Conservation (phyloP, 2,113 vertebrate species). For the Orycteropus afer region DNA sequence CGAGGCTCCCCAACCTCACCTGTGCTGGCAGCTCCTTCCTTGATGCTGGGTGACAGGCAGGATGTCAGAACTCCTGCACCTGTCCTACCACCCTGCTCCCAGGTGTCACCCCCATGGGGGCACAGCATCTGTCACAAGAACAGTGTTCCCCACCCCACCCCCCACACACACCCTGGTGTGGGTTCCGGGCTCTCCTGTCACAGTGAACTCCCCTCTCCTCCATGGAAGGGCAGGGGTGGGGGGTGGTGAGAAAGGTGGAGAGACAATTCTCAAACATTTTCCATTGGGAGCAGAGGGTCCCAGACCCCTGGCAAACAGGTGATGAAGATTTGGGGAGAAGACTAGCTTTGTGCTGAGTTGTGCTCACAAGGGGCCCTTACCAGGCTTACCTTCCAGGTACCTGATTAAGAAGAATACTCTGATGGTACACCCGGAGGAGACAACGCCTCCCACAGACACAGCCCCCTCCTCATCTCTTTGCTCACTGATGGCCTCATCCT, state of each 20-base stretch:
- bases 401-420: no score
- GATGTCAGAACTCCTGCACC: background rate
- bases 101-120: background rate
- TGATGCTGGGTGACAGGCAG: slow-evolving; percentile 54
- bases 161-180: no score
- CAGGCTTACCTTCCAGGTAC: background rate
- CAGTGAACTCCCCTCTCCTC: background rate
- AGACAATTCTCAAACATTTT: background rate
- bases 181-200: background rate
- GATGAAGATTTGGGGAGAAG: background rate
- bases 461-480: background rate
- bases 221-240: background rate
- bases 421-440: background rate
- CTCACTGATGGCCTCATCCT: background rate
- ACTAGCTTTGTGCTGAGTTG: background rate
- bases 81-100: background rate
- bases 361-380: background rate
- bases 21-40: background rate
- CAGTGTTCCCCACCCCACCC: no score
- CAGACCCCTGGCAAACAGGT: background rate
- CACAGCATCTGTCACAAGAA: background rate
- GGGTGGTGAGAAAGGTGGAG: background rate
- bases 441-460: fast-evolving
- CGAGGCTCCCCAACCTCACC: slow-evolving; percentile 8
- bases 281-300: background rate